A percentile compares a stretch with the other conserved stretches of the same genome.
Evolutionary conservation across 2,888 invertebrate species (phyloP).

Genomic region (Oscheius myriophilus): DNA sequence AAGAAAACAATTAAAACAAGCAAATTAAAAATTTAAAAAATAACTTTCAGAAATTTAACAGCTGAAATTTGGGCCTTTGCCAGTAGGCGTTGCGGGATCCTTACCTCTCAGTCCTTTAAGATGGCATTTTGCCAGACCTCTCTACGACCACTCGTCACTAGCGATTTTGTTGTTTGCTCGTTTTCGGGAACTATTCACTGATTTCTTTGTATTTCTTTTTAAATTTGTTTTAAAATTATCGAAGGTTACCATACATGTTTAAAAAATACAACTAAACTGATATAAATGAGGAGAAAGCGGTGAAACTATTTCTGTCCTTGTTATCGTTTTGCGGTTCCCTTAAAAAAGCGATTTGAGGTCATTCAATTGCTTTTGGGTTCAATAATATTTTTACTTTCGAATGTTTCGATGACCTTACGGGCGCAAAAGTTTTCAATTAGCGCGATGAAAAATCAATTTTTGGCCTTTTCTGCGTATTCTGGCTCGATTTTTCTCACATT

Average conservation of each 20-base stretch:
- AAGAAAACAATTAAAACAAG: neutral
- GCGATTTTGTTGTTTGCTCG: neutral
- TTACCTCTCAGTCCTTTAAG: neutral
- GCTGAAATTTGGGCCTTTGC: neutral
- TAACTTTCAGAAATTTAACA: neutral
- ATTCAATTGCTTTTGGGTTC: too few species aligned
- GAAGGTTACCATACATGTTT: too few species aligned
- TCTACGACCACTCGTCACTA: slow-evolving; percentile 2
- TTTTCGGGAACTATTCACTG: neutral
- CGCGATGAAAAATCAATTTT: neutral
- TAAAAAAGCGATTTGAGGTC: too few species aligned
- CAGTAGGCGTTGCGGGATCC: neutral
- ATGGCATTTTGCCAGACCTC: neutral
- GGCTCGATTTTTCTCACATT: neutral
- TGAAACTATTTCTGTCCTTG: too few species aligned
- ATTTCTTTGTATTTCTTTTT: too few species aligned
- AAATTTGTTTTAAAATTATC: too few species aligned
- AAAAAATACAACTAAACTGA: neutral
- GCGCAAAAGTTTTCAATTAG: too few species aligned
- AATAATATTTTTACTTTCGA: too few species aligned
- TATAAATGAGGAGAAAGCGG: too few species aligned
- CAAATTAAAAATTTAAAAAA: neutral
- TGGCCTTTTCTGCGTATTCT: neutral
- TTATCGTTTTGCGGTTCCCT: too few species aligned
- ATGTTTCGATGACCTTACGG: too few species aligned